Percentiles rank a stretch among this genome's conserved stretches.
These are phyloP conservation scores for Drosophila neonasuta DNA, from an alignment of 2,888 invertebrate genomes.

Conservation along the genomic window DNA sequence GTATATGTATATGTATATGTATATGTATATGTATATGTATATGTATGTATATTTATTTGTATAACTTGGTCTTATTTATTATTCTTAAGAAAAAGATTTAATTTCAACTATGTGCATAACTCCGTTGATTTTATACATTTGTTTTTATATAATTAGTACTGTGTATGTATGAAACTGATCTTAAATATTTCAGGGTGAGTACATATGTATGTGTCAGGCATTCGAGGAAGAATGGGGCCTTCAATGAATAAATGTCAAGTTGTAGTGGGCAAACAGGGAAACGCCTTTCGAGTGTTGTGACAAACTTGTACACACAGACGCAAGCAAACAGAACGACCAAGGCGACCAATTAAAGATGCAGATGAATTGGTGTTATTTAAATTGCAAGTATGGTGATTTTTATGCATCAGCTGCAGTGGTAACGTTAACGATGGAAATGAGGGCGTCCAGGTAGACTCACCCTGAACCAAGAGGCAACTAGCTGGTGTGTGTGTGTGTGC, in stretches of 20 bases:
- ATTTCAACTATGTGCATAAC: conserved; percentile 16
- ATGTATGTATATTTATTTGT: no score
- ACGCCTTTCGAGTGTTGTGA: conserved; percentile 11
- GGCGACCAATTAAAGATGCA: conserved; percentile 75
- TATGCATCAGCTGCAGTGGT: conserved; percentile 69
- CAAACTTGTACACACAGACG: conserved; percentile 45
- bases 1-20: no score
- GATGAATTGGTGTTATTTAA: conserved; percentile 76
- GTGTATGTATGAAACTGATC: conserved; percentile 29
- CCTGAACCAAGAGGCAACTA: conserved; percentile 9
- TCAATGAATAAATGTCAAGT: conserved; percentile 12
- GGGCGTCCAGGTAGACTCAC: not conserved
- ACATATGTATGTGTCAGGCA: conserved; percentile 35
- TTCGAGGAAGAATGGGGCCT: conserved; percentile 1
- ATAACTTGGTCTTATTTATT: not conserved
- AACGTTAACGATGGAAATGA: conserved; percentile 22
- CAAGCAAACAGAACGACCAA: conserved; percentile 48
- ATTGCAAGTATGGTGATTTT: conserved; percentile 75
- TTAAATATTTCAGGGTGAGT: conserved; percentile 58
- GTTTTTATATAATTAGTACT: conserved; percentile 48
- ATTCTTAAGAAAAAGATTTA: conserved; percentile 2
- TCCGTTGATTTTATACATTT: conserved; percentile 22
- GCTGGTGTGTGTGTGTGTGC: conserved; percentile 24
- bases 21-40: no score
- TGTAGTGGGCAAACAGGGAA: not conserved